These are phyloP conservation scores for Zhuqinia jingwanae DNA, from an alignment of 2,888 invertebrate species.

Conservation along the genomic window DNA sequence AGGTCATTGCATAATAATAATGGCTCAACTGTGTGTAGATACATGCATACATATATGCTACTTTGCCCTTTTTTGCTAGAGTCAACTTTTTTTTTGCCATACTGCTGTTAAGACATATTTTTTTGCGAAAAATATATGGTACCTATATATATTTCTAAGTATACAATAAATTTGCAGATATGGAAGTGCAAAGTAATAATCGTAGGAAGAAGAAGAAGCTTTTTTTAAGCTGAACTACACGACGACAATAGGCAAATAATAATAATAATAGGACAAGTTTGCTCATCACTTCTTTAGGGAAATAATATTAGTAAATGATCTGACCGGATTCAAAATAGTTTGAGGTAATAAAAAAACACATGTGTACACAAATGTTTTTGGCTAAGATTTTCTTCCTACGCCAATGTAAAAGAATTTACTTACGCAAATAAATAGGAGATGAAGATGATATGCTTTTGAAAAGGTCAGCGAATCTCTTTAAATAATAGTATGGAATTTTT, in stretches of 20 bases:
- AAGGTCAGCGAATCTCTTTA: constrained; percentile 23
- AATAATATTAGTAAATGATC: neutral
- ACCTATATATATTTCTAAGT: neutral
- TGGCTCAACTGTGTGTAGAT: too few relatives aligned
- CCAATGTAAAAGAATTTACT: neutral
- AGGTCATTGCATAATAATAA: constrained; percentile 24
- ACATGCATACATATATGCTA: too few relatives aligned
- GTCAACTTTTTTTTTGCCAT: neutral
- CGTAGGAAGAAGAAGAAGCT: constrained; percentile 9
- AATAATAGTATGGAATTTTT: too few relatives aligned
- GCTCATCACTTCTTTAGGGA: neutral
- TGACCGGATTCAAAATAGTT: neutral
- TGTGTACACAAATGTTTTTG: neutral
- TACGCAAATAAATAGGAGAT: neutral
- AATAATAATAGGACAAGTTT: constrained; percentile 30
- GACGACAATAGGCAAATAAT: too few relatives aligned
- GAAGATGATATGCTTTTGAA: constrained; percentile 8
- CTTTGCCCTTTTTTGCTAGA: constrained; percentile 12
- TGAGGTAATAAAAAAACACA: neutral
- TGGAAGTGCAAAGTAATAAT: constrained; percentile 40
- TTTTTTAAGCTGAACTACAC: neutral
- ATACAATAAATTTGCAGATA: constrained; percentile 41
- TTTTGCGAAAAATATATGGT: too few relatives aligned
- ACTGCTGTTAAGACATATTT: too few relatives aligned
- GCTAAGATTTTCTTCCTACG: constrained; percentile 17